Evolutionary conservation across 2,888 invertebrate genomes (phyloP).

Genomic region (Arrhopalites spinosus): DNA sequence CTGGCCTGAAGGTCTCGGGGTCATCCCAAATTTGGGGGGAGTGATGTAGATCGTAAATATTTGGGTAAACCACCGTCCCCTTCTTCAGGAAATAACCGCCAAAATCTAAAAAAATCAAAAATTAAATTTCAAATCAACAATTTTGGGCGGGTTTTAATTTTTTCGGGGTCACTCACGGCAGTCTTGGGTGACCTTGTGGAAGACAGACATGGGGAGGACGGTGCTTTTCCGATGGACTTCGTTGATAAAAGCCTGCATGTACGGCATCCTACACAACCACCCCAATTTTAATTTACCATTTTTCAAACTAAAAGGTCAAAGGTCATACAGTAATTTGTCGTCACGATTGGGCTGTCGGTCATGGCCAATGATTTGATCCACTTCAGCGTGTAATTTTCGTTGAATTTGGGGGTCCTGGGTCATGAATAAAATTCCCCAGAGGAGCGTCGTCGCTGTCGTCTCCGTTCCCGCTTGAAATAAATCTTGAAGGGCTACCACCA

Average conservation of each 20-base stretch:
- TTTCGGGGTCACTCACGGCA: neutral
- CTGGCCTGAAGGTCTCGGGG: neutral
- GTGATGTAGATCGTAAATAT: conserved; percentile 12
- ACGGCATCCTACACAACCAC: neutral
- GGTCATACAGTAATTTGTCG: conserved; percentile 41
- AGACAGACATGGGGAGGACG: conserved; percentile 9
- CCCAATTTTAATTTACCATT: neutral
- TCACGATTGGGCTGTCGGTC: conserved; percentile 35
- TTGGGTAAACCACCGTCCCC: neutral
- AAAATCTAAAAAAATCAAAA: neutral
- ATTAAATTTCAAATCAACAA: neutral
- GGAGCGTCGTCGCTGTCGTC: conserved; percentile 45
- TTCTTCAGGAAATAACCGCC: conserved; percentile 9
- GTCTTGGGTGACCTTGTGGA: conserved; percentile 9
- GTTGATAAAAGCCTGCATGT: conserved; percentile 5
- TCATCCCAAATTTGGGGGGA: neutral
- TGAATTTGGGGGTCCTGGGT: conserved; percentile 42
- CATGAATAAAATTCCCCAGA: conserved; percentile 42
- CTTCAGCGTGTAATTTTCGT: conserved; percentile 45
- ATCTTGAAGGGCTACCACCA: conserved; percentile 41
- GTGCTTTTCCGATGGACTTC: conserved; percentile 17
- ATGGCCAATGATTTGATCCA: conserved; percentile 46
- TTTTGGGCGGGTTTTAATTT: no score
- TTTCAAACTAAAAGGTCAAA: neutral
- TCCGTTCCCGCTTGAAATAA: conserved; percentile 50